Evolutionary conservation across 2,797 vertebrate species (phyloP), one percentile per base, ranked within the genome.

Genomic region (Fistularia tabacaria): DNA sequence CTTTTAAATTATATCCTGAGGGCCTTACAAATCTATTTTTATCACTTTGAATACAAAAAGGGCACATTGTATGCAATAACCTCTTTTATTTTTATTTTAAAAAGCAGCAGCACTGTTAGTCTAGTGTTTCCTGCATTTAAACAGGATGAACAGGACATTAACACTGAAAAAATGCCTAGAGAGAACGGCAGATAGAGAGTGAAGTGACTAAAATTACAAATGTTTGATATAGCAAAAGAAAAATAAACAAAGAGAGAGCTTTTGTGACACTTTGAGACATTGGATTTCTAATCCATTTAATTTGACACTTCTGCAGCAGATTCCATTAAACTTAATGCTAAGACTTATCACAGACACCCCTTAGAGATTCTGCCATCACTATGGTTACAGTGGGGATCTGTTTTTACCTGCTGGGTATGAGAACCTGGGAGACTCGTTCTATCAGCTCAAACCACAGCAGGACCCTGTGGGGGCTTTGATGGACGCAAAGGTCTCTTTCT

Each of bases 401-500:
- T 53, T 66, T 62, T 66, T 66, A 62, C 58, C 71, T 57, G 62
- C 69, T 50, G 52, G 57, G 57, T 71, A 43, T 54, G 43, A 74
- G 57, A 64, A 43, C 62, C 70, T 15, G 37, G 60, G 76, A 81
- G 73, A 73, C 62, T 63, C 15, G 46, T 62, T 71, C 62, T 80
- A 77, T 76, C 76, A 70, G 66, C 7, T 14, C 52, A 54, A 68
- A 76, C 74, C 79, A 75, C 71, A 62, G 70, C 66, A 64, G 63
- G 64, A 71, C 68, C 73, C 73, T 36, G 51, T 57, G 66, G 79
- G 62, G 59, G 53, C 59, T 54, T 46, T 64, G 71, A 66, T 70
- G 52, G 59, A 83, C 74, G 60, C 64, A 85, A 72, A 80, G 77
- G 80, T 76, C 74, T 80, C 56, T 38, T 56, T 62, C 67, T 60